Conservation (phyloP, 2,797 vertebrate species). For the Crenuchus spilurus region DNA sequence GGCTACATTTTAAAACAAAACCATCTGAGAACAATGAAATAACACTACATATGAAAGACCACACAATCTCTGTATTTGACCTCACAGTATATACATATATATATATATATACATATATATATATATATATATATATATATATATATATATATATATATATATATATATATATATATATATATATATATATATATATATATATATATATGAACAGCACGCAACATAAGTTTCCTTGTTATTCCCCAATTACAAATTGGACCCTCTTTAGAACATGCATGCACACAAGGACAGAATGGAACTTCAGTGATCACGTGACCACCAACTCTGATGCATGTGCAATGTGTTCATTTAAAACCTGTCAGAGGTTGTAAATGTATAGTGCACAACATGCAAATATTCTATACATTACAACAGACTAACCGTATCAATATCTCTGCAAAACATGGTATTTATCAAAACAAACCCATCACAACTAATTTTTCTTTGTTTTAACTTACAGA, state of each 20-base stretch:
- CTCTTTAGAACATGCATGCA: neutral
- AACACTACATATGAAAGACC: slow-evolving; percentile 49
- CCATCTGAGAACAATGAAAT: slow-evolving; percentile 46
- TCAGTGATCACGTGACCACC: neutral
- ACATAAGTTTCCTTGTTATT: neutral
- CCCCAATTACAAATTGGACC: neutral
- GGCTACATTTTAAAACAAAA: slow-evolving; percentile 52
- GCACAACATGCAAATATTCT: slow-evolving; percentile 11
- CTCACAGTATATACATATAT: neutral
- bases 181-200: neutral
- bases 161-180: neutral
- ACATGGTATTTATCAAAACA: neutral
- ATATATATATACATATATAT: neutral
- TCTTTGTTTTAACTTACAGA: neutral
- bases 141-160: neutral
- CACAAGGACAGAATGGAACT: neutral
- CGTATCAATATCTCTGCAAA: neutral
- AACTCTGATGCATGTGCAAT: neutral
- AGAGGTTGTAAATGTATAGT: neutral
- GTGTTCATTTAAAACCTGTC: neutral
- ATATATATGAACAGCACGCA: neutral
- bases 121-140: neutral
- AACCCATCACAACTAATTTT: neutral
- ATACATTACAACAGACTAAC: neutral
- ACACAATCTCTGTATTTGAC: slow-evolving; percentile 24